phyloP scores from a whole-genome alignment of 2,888 invertebrate genomes.

The Harpalus rufipes region DNA sequence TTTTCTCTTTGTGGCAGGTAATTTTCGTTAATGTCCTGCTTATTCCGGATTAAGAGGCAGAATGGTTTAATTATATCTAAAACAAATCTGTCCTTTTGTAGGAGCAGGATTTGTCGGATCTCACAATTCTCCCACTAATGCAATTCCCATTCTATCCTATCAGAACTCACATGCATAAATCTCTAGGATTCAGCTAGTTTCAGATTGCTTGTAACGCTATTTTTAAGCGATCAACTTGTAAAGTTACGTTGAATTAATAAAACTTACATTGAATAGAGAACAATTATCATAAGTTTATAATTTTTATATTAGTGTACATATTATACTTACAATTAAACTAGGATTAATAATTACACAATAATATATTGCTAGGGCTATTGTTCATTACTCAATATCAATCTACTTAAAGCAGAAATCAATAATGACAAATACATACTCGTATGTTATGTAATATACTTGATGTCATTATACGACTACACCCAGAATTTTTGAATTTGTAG shows the following conservation, averaged over 20 bases:
- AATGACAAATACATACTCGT: too few relatives aligned
- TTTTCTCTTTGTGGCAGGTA: neutral
- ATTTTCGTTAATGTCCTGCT: neutral
- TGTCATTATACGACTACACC: too few relatives aligned
- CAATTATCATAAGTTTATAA: neutral
- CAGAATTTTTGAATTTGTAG: too few relatives aligned
- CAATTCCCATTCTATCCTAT: constrained; percentile 32
- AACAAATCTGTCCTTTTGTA: constrained; percentile 7
- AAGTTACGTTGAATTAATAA: neutral
- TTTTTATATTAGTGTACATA: too few relatives aligned
- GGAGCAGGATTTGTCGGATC: constrained; percentile 11
- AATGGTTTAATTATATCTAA: constrained; percentile 11
- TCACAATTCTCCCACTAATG: constrained; percentile 22
- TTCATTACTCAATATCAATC: neutral
- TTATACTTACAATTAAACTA: too few relatives aligned
- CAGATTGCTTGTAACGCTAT: neutral
- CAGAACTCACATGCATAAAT: constrained; percentile 28
- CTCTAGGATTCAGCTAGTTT: neutral
- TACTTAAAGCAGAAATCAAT: too few relatives aligned
- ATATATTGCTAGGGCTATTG: neutral
- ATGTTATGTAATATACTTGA: too few relatives aligned
- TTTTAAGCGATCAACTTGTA: neutral
- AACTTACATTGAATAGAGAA: neutral
- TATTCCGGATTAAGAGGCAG: neutral
- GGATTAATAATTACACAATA: too few relatives aligned